Conservation (phyloP, 2,888 invertebrate species). For the Selenia dentaria region DNA sequence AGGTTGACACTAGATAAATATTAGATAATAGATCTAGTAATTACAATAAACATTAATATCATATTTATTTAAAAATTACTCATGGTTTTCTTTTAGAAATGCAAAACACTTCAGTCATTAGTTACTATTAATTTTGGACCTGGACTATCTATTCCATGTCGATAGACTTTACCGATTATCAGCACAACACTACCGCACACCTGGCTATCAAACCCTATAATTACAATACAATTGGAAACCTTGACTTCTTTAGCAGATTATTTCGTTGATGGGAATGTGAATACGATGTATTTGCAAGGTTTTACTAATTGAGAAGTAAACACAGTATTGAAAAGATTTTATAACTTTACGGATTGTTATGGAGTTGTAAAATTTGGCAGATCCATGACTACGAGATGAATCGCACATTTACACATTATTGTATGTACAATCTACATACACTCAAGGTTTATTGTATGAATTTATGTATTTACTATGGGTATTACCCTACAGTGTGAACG, state of each 20-base stretch:
- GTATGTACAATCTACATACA: too few relatives aligned
- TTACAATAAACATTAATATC: too few relatives aligned
- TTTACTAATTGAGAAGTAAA: conserved; percentile 33
- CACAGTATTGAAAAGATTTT: conserved; percentile 5
- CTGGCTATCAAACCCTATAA: conserved; percentile 45
- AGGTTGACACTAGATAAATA: too few relatives aligned
- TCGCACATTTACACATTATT: too few relatives aligned
- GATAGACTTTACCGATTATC: conserved; percentile 4
- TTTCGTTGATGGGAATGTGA: conserved; percentile 53
- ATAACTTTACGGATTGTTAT: conserved; percentile 3
- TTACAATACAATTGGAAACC: conserved; percentile 47
- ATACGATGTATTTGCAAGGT: conserved; percentile 41
- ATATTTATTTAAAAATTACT: too few relatives aligned
- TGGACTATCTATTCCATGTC: conserved; percentile 17
- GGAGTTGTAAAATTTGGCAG: neutral
- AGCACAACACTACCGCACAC: conserved; percentile 28
- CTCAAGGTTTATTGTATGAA: too few relatives aligned
- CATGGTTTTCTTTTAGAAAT: too few relatives aligned
- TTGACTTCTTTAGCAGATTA: conserved; percentile 50
- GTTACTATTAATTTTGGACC: too few relatives aligned
- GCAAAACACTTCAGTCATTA: too few relatives aligned
- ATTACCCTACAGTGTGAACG: too few relatives aligned
- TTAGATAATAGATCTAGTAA: too few relatives aligned
- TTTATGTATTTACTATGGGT: too few relatives aligned
- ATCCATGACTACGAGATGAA: neutral